phyloP scores from a whole-genome alignment of 2,888 invertebrate species.

The Myopa tessellatipennis region DNA sequence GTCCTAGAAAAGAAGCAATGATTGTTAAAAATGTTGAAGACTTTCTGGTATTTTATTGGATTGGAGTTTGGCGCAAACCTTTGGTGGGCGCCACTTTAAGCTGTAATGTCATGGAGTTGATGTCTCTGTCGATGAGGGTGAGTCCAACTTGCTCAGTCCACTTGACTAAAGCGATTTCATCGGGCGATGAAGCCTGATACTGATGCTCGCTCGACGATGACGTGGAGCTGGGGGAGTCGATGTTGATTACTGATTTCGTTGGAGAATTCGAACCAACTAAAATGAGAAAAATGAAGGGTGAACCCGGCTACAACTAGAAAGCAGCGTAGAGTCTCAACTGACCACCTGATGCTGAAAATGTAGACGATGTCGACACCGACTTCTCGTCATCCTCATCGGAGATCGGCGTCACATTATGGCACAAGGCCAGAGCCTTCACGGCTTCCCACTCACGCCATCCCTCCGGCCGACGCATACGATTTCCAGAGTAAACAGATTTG shows the following conservation, averaged over 20 bases:
- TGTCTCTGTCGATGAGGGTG: slow-evolving; percentile 72
- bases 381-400: slow-evolving; percentile 75
- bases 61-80: not conserved
- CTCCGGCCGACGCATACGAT: slow-evolving; percentile 75
- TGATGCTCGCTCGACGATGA: slow-evolving; percentile 59
- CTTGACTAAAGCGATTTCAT: slow-evolving; percentile 93
- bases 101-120: slow-evolving; percentile 71
- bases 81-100: slow-evolving; percentile 51
- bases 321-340: not conserved
- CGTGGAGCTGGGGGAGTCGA: slow-evolving; percentile 58
- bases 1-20: slow-evolving; percentile 13
- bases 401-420: slow-evolving; percentile 99
- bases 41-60: not conserved
- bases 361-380: slow-evolving; percentile 62
- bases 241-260: slow-evolving; percentile 64
- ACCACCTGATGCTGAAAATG: slow-evolving; percentile 55
- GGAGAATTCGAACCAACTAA: slow-evolving; percentile 63
- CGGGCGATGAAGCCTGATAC: slow-evolving; percentile 89
- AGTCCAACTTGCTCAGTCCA: slow-evolving; percentile 85
- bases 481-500: slow-evolving; percentile 56
- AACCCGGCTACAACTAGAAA: not conserved
- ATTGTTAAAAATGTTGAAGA: not conserved
- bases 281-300: not conserved
- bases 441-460: slow-evolving; percentile 86
- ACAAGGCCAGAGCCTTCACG: slow-evolving; percentile 93